Evolutionary conservation across 1,140 invertebrate genomes (phyloP).

Genomic region (Pteromalus puparum): DNA sequence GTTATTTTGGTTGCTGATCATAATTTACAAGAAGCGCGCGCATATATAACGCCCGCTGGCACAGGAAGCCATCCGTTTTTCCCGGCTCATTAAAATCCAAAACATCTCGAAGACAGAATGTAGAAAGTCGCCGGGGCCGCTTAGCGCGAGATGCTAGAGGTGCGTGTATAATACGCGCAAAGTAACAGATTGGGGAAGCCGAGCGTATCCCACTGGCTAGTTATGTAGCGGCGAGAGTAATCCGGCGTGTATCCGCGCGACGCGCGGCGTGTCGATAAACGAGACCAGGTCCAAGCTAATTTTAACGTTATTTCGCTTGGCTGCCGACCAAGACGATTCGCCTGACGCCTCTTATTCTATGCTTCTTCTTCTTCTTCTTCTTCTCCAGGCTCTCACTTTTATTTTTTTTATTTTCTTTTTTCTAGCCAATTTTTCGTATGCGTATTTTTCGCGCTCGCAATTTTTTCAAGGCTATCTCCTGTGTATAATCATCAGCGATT

Average conservation of each 20-base stretch:
- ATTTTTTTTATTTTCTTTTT: slow-evolving; percentile 44
- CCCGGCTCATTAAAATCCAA: neutral
- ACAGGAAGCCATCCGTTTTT: neutral
- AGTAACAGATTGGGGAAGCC: neutral
- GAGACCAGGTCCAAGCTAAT: slow-evolving; percentile 61
- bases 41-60: too few species aligned
- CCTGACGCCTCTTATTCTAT: slow-evolving; percentile 30
- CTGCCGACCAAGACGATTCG: slow-evolving; percentile 59
- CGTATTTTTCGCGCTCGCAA: neutral
- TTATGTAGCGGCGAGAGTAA: slow-evolving; percentile 7
- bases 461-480: neutral
- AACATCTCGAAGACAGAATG: neutral
- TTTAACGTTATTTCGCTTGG: slow-evolving; percentile 65
- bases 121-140: neutral
- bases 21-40: neutral
- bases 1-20: neutral
- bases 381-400: slow-evolving; percentile 30
- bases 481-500: too few species aligned
- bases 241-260: slow-evolving; percentile 15
- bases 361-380: slow-evolving; percentile 48
- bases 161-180: neutral
- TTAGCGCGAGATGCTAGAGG: neutral
- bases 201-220: neutral
- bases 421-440: neutral
- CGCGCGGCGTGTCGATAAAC: slow-evolving; percentile 57